Percentiles rank a stretch among this genome's conserved stretches.
phyloP scores from a whole-genome alignment of 2,797 vertebrate genomes.

The Cossypha heuglini region DNA sequence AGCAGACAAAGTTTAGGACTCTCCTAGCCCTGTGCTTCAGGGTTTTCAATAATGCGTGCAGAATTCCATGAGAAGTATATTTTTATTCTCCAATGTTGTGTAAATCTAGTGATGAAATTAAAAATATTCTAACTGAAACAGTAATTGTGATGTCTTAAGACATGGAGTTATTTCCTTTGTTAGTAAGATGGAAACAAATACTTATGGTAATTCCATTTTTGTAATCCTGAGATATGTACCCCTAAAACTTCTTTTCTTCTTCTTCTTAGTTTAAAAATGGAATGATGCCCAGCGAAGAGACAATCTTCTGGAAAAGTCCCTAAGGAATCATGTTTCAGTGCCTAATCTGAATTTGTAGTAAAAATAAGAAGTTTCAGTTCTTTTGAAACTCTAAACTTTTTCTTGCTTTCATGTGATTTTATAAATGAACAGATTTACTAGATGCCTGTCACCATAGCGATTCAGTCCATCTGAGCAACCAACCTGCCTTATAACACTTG shows the following conservation, averaged over 20 bases:
- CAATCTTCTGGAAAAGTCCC: conserved; percentile 75
- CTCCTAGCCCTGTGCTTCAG: not conserved
- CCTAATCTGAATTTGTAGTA: conserved; percentile 73
- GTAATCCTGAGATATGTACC: not conserved
- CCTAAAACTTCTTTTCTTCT: not conserved
- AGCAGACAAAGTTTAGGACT: not conserved
- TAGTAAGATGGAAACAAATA: not conserved
- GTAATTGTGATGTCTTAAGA: not conserved
- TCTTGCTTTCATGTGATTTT: conserved; percentile 72
- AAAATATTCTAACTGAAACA: not conserved
- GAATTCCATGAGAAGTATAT: not conserved
- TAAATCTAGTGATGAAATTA: not conserved
- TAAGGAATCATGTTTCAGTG: conserved; percentile 76
- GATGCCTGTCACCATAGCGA: conserved; percentile 29
- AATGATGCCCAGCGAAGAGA: conserved; percentile 71
- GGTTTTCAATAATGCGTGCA: not conserved
- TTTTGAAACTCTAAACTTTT: conserved; percentile 76
- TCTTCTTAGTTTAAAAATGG: conserved; percentile 55
- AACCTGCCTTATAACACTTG: conserved; percentile 73
- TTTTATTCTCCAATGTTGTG: not conserved
- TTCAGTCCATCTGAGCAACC: conserved; percentile 63
- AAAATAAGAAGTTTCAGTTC: conserved; percentile 75
- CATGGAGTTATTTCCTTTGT: not conserved
- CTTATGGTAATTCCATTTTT: not conserved
- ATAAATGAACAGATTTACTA: conserved; percentile 65